A percentile compares a stretch with the other conserved stretches of the same genome.
Conservation (phyloP, 53 echinoderm and acorn worm genomes). For the Patiria pectinifera region DNA sequence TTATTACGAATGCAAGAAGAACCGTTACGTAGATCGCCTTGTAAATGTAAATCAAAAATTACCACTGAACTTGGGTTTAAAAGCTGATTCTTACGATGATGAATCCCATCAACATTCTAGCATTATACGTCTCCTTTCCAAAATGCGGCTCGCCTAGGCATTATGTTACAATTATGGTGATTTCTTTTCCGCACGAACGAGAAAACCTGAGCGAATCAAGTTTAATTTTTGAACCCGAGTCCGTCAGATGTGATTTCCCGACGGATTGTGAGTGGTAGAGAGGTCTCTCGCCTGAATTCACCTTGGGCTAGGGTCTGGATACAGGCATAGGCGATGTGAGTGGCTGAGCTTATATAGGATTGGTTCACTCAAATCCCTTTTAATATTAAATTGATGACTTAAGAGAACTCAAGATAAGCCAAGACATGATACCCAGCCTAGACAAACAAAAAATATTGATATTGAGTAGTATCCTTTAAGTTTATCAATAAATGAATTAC, state of each 20-base stretch:
- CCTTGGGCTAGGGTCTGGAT: constrained; percentile 24
- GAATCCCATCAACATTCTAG: not conserved
- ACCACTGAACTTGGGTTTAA: not conserved
- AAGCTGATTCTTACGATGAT: not conserved
- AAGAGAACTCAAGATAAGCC: not conserved
- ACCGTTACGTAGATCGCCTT: not conserved
- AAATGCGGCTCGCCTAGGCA: constrained; percentile 24
- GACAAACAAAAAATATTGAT: no score
- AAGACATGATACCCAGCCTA: not conserved
- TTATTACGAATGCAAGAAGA: not conserved
- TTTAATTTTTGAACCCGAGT: constrained; percentile 28
- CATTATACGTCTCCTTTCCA: not conserved
- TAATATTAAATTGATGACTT: not conserved
- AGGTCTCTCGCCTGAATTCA: constrained; percentile 18
- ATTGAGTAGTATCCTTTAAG: no score
- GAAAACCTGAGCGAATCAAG: constrained; percentile 44
- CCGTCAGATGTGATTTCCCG: constrained; percentile 49
- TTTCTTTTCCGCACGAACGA: constrained; percentile 52
- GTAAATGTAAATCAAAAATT: not conserved
- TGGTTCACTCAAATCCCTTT: constrained; percentile 8
- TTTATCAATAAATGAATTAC: no score
- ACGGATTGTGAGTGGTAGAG: constrained; percentile 1
- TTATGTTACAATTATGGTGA: constrained; percentile 51
- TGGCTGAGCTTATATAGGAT: not conserved
- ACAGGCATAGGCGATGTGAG: not conserved